These are phyloP conservation scores for Gadopsis bispinosus DNA, from an alignment of 2,797 vertebrate species.

Conservation along the genomic window DNA sequence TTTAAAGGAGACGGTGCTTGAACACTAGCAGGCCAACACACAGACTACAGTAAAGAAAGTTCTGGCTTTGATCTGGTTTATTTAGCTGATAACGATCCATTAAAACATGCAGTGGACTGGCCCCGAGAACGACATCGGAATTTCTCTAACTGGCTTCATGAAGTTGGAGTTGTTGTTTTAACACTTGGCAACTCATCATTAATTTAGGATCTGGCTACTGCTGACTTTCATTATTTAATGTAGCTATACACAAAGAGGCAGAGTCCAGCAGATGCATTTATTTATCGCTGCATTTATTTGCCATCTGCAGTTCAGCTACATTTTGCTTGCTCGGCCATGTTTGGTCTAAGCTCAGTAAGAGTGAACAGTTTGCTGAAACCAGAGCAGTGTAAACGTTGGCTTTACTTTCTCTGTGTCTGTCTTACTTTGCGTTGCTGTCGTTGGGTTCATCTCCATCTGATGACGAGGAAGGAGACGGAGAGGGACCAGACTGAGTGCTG, in stretches of 20 bases:
- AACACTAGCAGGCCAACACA: too few relatives aligned
- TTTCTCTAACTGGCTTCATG: too few relatives aligned
- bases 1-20: too few relatives aligned
- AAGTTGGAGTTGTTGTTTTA: neutral
- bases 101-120: neutral
- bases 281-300: neutral
- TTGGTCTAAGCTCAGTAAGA: neutral
- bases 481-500: conserved; percentile 84
- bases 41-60: too few relatives aligned
- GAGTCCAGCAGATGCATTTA: neutral
- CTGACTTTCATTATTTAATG: too few relatives aligned
- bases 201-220: too few relatives aligned
- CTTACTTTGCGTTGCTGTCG: conserved; percentile 90
- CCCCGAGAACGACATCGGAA: too few relatives aligned
- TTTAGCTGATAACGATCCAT: neutral
- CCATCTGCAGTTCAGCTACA: neutral
- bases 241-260: neutral
- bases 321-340: neutral
- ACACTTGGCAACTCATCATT: neutral
- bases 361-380: too few relatives aligned
- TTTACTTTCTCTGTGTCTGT: neutral
- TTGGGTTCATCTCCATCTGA: conserved; percentile 92
- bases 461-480: conserved; percentile 90
- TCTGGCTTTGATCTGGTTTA: too few relatives aligned
- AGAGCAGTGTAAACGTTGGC: neutral